phyloP scores from a whole-genome alignment of 2,113 vertebrate species.

The Microtus ochrogaster region DNA sequence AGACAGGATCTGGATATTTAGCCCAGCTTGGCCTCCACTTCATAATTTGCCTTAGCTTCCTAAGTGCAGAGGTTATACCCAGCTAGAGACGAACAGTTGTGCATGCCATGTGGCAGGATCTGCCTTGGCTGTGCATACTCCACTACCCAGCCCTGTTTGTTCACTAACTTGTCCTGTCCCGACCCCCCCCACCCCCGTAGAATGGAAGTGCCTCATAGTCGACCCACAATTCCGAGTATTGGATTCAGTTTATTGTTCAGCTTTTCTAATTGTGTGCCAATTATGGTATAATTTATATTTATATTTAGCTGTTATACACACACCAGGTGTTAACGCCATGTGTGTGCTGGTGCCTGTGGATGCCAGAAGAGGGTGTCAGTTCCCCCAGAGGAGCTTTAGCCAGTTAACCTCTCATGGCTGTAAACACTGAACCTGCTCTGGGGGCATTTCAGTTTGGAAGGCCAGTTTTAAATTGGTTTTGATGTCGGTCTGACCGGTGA shows the following conservation, averaged over 20 bases:
- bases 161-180: neutral
- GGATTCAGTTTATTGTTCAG: neutral
- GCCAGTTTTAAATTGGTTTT: neutral
- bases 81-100: neutral
- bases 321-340: neutral
- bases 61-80: neutral
- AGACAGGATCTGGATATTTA: neutral
- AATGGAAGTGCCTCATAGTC: neutral
- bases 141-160: neutral
- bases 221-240: neutral
- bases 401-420: neutral
- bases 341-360: neutral
- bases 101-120: neutral
- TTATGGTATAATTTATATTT: neutral
- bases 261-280: neutral
- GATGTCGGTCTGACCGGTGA: neutral
- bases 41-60: too few species aligned
- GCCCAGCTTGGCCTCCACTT: neutral
- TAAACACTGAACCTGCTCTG: neutral
- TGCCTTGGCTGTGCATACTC: neutral
- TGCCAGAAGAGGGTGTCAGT: neutral
- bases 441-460: neutral
- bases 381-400: neutral
- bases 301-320: neutral
- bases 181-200: accelerated